Conservation (phyloP, 2,888 invertebrate genomes). For the Galerucella nymphaeae region DNA sequence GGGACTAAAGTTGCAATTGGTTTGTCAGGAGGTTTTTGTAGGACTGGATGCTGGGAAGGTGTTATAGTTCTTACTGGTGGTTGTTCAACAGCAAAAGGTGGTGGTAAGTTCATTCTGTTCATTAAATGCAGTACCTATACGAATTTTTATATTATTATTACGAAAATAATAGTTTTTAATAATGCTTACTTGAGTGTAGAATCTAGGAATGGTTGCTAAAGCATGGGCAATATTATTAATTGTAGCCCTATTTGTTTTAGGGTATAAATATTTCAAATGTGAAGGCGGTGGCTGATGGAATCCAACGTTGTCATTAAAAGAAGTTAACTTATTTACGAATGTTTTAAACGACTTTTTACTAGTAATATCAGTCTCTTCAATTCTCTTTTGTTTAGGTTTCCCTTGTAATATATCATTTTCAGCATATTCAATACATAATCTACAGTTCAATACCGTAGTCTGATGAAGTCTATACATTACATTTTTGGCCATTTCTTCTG, state of each 20-base stretch:
- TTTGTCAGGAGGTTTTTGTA: constrained; percentile 60
- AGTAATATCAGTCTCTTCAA: constrained; percentile 61
- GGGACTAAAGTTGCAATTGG: constrained; percentile 51
- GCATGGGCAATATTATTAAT: constrained; percentile 83
- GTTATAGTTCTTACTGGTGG: constrained; percentile 51
- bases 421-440: constrained; percentile 80
- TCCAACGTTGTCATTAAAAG: constrained; percentile 70
- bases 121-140: constrained; percentile 82
- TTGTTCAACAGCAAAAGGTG: constrained; percentile 76
- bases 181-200: constrained; percentile 77
- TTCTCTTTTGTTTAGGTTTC: constrained; percentile 57
- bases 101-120: constrained; percentile 93
- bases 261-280: constrained; percentile 83
- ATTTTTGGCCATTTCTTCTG: constrained; percentile 72
- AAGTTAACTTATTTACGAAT: constrained; percentile 71
- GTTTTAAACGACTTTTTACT: constrained; percentile 68
- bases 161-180: constrained; percentile 9
- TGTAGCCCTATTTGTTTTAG: constrained; percentile 77
- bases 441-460: constrained; percentile 74
- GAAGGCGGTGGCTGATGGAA: constrained; percentile 82
- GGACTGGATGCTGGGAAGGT: constrained; percentile 59
- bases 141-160: neutral
- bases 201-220: constrained; percentile 79
- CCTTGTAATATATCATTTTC: constrained; percentile 66
- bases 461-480: constrained; percentile 80